phyloP scores from a whole-genome alignment of 2,797 vertebrate species.

The Eleutherodactylus coqui region DNA sequence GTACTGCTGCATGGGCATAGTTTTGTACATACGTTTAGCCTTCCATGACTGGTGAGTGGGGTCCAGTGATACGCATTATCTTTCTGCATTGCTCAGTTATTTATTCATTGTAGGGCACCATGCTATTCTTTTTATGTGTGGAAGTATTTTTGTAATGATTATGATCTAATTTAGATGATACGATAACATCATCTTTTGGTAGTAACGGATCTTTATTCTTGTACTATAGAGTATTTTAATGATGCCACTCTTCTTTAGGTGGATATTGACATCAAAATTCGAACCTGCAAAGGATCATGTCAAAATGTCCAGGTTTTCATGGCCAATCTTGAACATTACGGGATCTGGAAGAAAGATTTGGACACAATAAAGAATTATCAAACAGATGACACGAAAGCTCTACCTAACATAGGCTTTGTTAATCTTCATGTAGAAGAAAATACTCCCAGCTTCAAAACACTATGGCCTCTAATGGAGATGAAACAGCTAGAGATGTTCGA shows the following conservation, averaged over 20 bases:
- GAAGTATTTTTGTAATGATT: not conserved
- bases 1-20: too few species aligned
- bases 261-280: conserved; percentile 93
- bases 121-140: too few species aligned
- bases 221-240: not conserved
- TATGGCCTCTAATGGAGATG: conserved; percentile 75
- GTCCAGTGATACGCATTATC: too few species aligned
- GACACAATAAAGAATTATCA: conserved; percentile 75
- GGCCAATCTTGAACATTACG: conserved; percentile 79
- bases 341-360: conserved; percentile 82
- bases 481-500: conserved; percentile 70
- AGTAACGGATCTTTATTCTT: not conserved
- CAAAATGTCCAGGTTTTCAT: conserved; percentile 72
- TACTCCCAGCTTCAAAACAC: conserved; percentile 65
- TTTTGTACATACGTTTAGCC: too few species aligned
- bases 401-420: conserved; percentile 75
- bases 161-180: not conserved
- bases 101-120: too few species aligned
- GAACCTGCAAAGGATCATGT: conserved; percentile 91
- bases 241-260: conserved; percentile 75
- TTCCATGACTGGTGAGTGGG: too few species aligned
- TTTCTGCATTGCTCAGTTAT: too few species aligned
- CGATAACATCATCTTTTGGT: not conserved
- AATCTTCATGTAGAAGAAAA: conserved; percentile 76
- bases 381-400: conserved; percentile 29